Conservation (phyloP, 2,797 vertebrate species). For the Cuculus canorus region DNA sequence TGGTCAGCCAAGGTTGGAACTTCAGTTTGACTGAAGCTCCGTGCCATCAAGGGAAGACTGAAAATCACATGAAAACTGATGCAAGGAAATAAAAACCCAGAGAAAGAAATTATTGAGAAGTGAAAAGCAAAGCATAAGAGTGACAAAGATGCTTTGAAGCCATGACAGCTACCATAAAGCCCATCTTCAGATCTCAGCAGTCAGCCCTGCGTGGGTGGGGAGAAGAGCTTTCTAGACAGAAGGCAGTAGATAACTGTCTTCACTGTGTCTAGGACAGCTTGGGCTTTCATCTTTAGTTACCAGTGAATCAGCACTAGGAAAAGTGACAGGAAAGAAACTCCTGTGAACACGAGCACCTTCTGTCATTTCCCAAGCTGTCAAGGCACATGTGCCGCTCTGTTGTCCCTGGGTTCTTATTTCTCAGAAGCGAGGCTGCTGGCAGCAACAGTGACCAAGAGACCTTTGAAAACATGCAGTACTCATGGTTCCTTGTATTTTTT, state of each 20-base stretch:
- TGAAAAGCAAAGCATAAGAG: slow-evolving; percentile 11
- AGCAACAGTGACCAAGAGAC: neutral
- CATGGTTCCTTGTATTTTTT: neutral
- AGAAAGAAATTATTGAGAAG: neutral
- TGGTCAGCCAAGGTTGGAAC: neutral
- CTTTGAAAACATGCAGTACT: neutral
- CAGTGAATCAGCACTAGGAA: neutral
- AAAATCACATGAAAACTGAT: neutral
- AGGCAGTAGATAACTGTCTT: neutral
- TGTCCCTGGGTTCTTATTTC: neutral
- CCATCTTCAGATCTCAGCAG: slow-evolving; percentile 21
- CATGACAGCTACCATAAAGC: slow-evolving; percentile 8
- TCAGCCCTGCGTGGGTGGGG: neutral
- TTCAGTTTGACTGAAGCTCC: neutral
- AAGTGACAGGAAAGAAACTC: neutral
- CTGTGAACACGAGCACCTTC: neutral
- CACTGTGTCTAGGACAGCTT: neutral
- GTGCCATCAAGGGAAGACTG: neutral
- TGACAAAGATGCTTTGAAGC: slow-evolving; percentile 26
- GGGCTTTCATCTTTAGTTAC: slow-evolving; percentile 9
- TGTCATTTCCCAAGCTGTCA: neutral
- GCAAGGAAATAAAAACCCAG: neutral
- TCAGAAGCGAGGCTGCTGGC: neutral
- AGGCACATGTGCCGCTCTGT: neutral
- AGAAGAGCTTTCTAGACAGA: slow-evolving; percentile 1